These are phyloP conservation scores for Calliopum simillimum DNA, from an alignment of 2,888 invertebrate species.

Conservation along the genomic window DNA sequence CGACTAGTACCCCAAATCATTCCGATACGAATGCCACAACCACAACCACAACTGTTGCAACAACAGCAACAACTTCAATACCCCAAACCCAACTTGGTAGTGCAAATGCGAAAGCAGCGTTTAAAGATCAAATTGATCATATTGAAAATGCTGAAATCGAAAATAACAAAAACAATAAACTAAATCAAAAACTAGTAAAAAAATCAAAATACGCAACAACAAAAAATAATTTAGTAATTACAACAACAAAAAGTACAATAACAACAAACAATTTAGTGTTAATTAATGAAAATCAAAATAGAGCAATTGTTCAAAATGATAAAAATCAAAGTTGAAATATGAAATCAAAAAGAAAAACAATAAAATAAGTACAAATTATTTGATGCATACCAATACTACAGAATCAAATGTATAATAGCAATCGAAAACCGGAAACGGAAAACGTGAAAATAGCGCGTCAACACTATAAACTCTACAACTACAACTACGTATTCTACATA, in stretches of 20 bases:
- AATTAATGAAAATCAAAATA: slow-evolving; percentile 35
- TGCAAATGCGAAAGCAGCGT: slow-evolving; percentile 21
- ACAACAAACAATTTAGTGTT: slow-evolving; percentile 28
- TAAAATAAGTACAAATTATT: slow-evolving; percentile 24
- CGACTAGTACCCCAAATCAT: slow-evolving; percentile 3
- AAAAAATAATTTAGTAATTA: slow-evolving; percentile 28
- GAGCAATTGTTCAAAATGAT: slow-evolving; percentile 33
- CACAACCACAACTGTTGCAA: slow-evolving; percentile 1
- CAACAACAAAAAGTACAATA: slow-evolving; percentile 15
- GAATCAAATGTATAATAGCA: not conserved
- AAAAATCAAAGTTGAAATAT: slow-evolving; percentile 32
- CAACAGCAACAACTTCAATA: slow-evolving; percentile 21
- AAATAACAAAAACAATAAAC: slow-evolving; percentile 24
- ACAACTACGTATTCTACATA: not conserved
- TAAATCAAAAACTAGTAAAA: slow-evolving; percentile 26
- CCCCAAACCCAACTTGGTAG: too few species aligned
- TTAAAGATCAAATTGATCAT: slow-evolving; percentile 9
- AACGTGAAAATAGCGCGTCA: slow-evolving; percentile 20
- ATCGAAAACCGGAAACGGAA: slow-evolving; percentile 35
- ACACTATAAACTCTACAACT: not conserved
- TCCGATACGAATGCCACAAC: slow-evolving; percentile 21
- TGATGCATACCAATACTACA: not conserved
- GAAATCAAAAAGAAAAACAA: slow-evolving; percentile 31
- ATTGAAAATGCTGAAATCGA: slow-evolving; percentile 38
- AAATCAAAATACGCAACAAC: slow-evolving; percentile 25